Evolutionary conservation across 2,888 invertebrate genomes (phyloP), one percentile per base, ranked within the genome.

Genomic region (Philopedon plagiatum): DNA sequence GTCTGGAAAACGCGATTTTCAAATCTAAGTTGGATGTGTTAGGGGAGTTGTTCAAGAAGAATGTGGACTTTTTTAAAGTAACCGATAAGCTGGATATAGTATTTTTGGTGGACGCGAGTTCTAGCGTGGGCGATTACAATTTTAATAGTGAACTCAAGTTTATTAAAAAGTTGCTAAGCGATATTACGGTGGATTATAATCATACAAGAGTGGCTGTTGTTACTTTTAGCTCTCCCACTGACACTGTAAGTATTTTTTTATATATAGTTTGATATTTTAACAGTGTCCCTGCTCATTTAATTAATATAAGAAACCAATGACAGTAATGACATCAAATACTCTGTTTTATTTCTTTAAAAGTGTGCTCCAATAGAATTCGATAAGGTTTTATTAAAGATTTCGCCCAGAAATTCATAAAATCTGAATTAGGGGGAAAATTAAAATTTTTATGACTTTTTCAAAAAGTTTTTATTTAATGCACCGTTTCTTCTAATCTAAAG

Each of bases 101-200:
- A 23, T 92, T 92, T 81, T 84, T 92, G 51, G 89, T 92, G 51
- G 92, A 92, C 79, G 89, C 90, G 11, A 92, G 92, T n/a, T 90
- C 90, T 0, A 91, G 91, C 76, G 90, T 92, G 1, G 92, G 92
- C 0, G 86, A 87, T 74, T 83, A 86, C 18, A 91, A 92, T 83
- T 92, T 92, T 81, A 85, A 86, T 73, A 90, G 90, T 80, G 92
- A 92, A 81, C 82, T 92, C 57, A 90, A 89, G 79, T 92, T 92
- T 81, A 91, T 92, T 41, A 88, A 89, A 79, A 91, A 90, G 81
- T 83, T 92, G 5, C 81, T 92, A 44, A 89, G 91, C 29, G 90
- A 90, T 79, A 90, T 92, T 75, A 89, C 89, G 0, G 90, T 92
- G 18, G 90, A 90, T 76, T 87, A 86, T 54, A 87, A 89, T 78